Evolutionary conservation across 2,113 vertebrate species (phyloP), one percentile per base, ranked within the genome.

Genomic region (Mirza zaza): DNA sequence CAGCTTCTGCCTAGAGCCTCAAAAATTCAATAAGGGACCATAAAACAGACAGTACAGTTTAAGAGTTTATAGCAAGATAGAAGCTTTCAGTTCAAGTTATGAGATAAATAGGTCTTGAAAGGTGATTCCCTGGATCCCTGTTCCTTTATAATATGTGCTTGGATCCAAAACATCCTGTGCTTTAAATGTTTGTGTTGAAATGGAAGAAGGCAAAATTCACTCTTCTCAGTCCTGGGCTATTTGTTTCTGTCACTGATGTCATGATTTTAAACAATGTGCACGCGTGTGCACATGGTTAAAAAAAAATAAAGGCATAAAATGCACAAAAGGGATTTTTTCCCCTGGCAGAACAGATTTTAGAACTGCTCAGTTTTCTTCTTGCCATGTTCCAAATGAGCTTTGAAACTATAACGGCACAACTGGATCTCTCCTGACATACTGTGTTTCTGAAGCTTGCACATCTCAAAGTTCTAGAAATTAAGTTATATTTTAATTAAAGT

Each of bases 61-160:
- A 97, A 91, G 85, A 83, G 55, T 77, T 85, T 80, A 70, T 81
- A 91, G 95, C 79, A 96, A 94, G 73, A 95, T 3, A 97, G 68
- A 89, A 75, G 68, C 68, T 93, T 96, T 93, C 63, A 80, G 82
- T 96, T 93, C 63, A 86, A 39, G 55, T 94, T 90, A 89, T 21
- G 32, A 96, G 89, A 93, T 71, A 96, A 97, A 94, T 18, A 55
- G 75, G 45, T 48, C 86, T 80, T 97, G 57, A 83, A 81, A 95
- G 91, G 77, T 90, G 50, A 96, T 76, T 93, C 25, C 57, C 82
- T 71, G 25, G 42, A 65, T 89, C 27, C 25, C 32, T 75, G 10
- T 29, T 96, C 57, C 73, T 91, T 93, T 89, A 42, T 71, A 71
- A 77, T 39, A 32, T 59, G 70, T 80, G 79, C 39, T 90, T 71